Evolutionary conservation across 2,797 vertebrate genomes (phyloP).

Genomic region (Cryptoprocta ferox): DNA sequence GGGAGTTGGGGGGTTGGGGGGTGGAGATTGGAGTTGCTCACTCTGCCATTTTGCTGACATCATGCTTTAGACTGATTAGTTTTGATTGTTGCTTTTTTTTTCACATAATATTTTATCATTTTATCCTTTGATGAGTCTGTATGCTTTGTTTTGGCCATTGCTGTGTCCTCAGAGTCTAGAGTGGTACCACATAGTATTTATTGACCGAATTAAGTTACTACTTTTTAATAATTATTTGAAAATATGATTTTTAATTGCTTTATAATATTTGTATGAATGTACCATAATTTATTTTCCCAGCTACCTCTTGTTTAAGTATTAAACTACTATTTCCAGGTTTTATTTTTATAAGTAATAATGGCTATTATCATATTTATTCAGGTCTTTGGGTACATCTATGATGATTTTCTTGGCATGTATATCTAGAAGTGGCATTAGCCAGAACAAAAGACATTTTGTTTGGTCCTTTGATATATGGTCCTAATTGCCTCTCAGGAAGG

Average conservation of each 20-base stretch:
- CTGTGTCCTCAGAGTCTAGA: background rate
- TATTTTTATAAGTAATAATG: background rate
- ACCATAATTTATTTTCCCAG: background rate
- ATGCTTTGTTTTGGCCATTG: background rate
- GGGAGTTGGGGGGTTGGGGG: background rate
- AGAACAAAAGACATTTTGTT: background rate
- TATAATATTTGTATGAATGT: background rate
- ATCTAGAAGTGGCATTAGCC: background rate
- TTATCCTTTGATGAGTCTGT: background rate
- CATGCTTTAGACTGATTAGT: background rate
- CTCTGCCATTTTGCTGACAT: background rate
- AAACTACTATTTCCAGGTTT: background rate
- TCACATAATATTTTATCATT: background rate
- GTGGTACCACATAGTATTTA: background rate
- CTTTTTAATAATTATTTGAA: background rate
- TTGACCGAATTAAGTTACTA: background rate
- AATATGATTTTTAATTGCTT: background rate
- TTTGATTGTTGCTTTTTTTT: background rate
- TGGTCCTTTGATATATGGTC: background rate
- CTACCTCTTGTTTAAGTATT: background rate
- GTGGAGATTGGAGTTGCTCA: background rate
- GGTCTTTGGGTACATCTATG: background rate
- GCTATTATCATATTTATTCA: background rate
- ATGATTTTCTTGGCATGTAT: background rate
- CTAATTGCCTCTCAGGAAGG: background rate